Base-by-base conservation (phyloP, 1,140 invertebrate species). In the Gyrodactylus bullatarudis region DNA sequence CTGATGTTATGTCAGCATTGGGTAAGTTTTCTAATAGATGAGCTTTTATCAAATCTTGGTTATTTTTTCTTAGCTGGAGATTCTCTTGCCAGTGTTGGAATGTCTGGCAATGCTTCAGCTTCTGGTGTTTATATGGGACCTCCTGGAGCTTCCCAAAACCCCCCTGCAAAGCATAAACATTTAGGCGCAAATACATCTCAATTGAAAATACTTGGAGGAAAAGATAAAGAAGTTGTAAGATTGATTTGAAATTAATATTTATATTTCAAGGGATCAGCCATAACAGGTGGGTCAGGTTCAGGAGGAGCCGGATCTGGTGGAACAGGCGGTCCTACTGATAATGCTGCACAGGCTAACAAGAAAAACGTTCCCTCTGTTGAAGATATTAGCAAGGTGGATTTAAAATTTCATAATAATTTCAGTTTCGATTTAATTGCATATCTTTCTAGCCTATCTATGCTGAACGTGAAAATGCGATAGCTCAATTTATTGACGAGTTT, bases 401-500 rank as follows among this genome's bases (percentile, higher is more conserved):
- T 8, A 54, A 54, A 54, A 54, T 54, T 16, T 16, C n/a, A 16
- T 54, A n/a, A 54, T 16, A 54, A 16, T n/a, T 54, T 8, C n/a
- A 16, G 8, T n/a, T 54, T n/a, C 8, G 8, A 54, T 16, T 54
- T 54, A 16, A 16, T 54, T 16, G 8, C n/a, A 16, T n/a, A 54
- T 54, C 34, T 16, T 54, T 54, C n/a, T 54, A 54, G 34, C 34
- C 34, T n/a, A 54, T 54, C n/a, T 54, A 54, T 54, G 34, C 34
- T 8, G 34, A 54, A 69, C 21, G 72, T 22, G 72, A 73, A 69
- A 73, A 73, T 75, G 78, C 78, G 0, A 76, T 79, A 70, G 77
- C 95, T 27, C 91, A 91, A 78, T 81, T 92, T 8, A 91, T 96
- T 77, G 92, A 97, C 79, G 93, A 98, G 81, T 97, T 96, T 80